A percentile compares a stretch with the other conserved stretches of the same genome.
phyloP scores from a whole-genome alignment of 2,797 vertebrate genomes.

The Ceyx erithaca region DNA sequence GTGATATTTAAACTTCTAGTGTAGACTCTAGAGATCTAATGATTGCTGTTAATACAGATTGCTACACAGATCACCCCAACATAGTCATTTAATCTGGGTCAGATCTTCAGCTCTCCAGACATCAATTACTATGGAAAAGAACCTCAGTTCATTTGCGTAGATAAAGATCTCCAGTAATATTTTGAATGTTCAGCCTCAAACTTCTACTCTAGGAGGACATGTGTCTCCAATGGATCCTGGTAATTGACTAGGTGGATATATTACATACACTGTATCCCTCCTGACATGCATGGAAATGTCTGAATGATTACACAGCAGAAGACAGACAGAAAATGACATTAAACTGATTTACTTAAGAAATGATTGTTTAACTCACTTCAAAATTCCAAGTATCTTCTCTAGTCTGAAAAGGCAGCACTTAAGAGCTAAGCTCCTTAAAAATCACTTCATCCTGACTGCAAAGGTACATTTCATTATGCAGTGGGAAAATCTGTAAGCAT shows the following conservation, averaged over 20 bases:
- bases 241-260: neutral
- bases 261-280: neutral
- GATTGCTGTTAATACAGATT: neutral
- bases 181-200: neutral
- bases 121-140: neutral
- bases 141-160: neutral
- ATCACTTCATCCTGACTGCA: neutral
- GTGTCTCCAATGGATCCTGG: neutral
- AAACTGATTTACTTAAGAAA: neutral
- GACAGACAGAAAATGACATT: neutral
- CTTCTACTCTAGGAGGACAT: neutral
- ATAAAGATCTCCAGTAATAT: neutral
- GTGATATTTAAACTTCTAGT: neutral
- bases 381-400: neutral
- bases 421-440: neutral
- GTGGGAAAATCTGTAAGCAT: neutral
- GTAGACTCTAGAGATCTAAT: neutral
- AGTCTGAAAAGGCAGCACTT: neutral
- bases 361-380: conserved; percentile 16
- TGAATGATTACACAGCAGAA: neutral
- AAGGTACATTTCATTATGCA: neutral
- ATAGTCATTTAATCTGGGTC: neutral
- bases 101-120: neutral
- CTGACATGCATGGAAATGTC: neutral
- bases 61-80: neutral